These are phyloP conservation scores for Mesochorus sp. DNA, from an alignment of 2,888 invertebrate species.

Conservation along the genomic window DNA sequence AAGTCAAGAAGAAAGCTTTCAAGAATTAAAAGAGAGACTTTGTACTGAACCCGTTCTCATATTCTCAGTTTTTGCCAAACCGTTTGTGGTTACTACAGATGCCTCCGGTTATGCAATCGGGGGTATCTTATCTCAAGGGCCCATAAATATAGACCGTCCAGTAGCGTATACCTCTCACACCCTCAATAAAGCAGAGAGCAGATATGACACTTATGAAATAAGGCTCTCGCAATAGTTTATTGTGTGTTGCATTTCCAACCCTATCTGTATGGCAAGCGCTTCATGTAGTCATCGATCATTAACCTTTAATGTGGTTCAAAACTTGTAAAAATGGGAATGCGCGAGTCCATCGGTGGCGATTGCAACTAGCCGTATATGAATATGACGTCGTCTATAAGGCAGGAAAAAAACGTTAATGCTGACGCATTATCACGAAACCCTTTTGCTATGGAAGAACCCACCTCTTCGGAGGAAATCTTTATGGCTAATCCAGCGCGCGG, in stretches of 20 bases:
- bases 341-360: slow-evolving; percentile 70
- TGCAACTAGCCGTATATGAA: slow-evolving; percentile 71
- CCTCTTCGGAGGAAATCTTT: slow-evolving; percentile 29
- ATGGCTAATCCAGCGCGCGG: not conserved
- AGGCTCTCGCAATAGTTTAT: slow-evolving; percentile 33
- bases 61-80: slow-evolving; percentile 29
- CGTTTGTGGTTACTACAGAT: slow-evolving; percentile 51
- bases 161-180: slow-evolving; percentile 19
- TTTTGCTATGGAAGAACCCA: not conserved
- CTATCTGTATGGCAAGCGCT: slow-evolving; percentile 70
- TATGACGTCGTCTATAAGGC: slow-evolving; percentile 67
- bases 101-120: slow-evolving; percentile 40
- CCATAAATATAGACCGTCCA: slow-evolving; percentile 22
- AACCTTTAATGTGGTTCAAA: slow-evolving; percentile 64
- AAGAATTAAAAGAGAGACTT: slow-evolving; percentile 52
- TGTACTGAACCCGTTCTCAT: slow-evolving; percentile 30
- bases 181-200: not conserved
- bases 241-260: slow-evolving; percentile 68
- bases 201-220: slow-evolving; percentile 34
- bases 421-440: slow-evolving; percentile 43
- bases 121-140: slow-evolving; percentile 44
- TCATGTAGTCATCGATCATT: slow-evolving; percentile 72
- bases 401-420: slow-evolving; percentile 40
- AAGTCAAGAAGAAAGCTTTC: slow-evolving; percentile 39
- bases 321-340: slow-evolving; percentile 62